phyloP scores from a whole-genome alignment of 2,888 invertebrate genomes.

The Steinernema carpocapsae region DNA sequence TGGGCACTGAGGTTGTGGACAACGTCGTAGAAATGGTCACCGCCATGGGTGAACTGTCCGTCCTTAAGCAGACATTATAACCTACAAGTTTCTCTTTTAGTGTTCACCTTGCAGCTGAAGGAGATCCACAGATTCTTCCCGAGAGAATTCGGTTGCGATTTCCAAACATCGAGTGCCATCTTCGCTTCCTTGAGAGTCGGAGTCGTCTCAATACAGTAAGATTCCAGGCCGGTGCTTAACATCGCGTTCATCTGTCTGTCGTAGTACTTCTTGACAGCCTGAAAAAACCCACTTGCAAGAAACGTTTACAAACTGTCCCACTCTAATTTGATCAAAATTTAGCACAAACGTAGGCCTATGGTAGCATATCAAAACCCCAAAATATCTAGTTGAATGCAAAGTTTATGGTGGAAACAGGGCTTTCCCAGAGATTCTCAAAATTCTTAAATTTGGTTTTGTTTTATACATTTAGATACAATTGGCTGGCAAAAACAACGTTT shows the following conservation, averaged over 20 bases:
- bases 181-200: slow-evolving; percentile 85
- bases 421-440: too few relatives aligned
- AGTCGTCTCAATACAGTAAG: slow-evolving; percentile 88
- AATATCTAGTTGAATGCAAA: too few relatives aligned
- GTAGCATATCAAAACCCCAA: too few relatives aligned
- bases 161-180: slow-evolving; percentile 83
- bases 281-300: too few relatives aligned
- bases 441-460: too few relatives aligned
- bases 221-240: slow-evolving; percentile 75
- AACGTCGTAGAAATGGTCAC: slow-evolving; percentile 80
- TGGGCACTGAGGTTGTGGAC: slow-evolving; percentile 71
- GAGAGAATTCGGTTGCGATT: slow-evolving; percentile 73
- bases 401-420: too few relatives aligned
- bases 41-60: slow-evolving; percentile 77
- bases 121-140: slow-evolving; percentile 76
- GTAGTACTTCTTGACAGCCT: slow-evolving; percentile 84
- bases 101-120: slow-evolving; percentile 81
- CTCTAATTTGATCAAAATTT: too few relatives aligned
- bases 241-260: slow-evolving; percentile 81
- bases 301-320: too few relatives aligned
- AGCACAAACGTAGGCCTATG: too few relatives aligned
- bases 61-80: slow-evolving; percentile 71
- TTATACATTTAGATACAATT: too few relatives aligned
- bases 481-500: too few relatives aligned
- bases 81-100: not conserved